Base-by-base conservation (phyloP, 2,888 invertebrate genomes). In the Alcis repandata region DNA sequence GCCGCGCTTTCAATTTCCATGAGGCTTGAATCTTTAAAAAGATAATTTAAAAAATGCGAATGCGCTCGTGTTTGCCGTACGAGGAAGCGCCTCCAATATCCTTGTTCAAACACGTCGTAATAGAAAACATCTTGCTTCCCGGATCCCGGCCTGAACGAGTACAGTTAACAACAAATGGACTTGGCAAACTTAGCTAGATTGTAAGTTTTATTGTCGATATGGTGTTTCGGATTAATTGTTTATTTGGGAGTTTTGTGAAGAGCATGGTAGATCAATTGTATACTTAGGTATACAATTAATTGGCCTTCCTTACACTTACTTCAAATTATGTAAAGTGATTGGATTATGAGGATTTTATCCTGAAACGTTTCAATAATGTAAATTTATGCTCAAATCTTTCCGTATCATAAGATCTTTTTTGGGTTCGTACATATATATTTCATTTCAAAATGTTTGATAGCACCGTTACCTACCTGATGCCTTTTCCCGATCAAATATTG, bases 31-130 rank as follows among this genome's bases (percentile, higher is more conserved):
- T 69, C 68, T 66, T 59, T 58, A 66, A 67, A 72, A 63, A 64
- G 59, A 62, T 78, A 79, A 81, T 83, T 84, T 80, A 76, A 82
- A 82, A 80, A 80, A 72, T 51, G 58, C 63, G 70, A 58, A 70
- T 67, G 61, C 62, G 72, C 63, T 53, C 64, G 59, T 85, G 82
- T 86, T 84, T 85, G 79, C 77, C 22, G 60, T 70, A 63, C 69
- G 63, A 71, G 76, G 75, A 79, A 79, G 76, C 77, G 77, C 74
- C 78, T 83, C 80, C 89, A 87, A 90, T 90, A 88, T 84, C 80
- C 79, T 45, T 82, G 81, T 81, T 79, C 87, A 89, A 90, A 89
- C 88, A 89, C 74, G 74, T 63, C 75, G 77, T 85, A 84, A 87
- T 83, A 83, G 85, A 80, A 84, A 88, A 85, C 84, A 86, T 88